Percentiles rank a stretch among this genome's conserved stretches.
These are phyloP conservation scores for Xylophagus ater DNA, from an alignment of 2,888 invertebrate species.

Conservation along the genomic window DNA sequence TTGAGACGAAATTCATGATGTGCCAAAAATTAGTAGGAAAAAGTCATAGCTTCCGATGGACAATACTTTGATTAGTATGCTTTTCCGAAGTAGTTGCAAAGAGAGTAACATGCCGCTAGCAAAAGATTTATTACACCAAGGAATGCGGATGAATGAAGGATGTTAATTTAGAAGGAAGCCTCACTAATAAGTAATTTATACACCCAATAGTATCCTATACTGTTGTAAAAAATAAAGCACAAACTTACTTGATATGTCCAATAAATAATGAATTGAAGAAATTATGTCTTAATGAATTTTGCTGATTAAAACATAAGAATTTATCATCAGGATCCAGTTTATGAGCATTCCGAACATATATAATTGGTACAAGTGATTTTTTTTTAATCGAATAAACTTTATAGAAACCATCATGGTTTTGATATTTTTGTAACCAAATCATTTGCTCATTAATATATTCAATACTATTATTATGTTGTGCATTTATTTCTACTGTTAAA, in stretches of 20 bases:
- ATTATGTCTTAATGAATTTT: slow-evolving; percentile 41
- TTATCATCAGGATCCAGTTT: slow-evolving; percentile 43
- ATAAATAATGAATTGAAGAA: slow-evolving; percentile 47
- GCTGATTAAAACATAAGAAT: slow-evolving; percentile 35
- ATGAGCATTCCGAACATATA: slow-evolving; percentile 56
- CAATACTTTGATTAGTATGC: too few relatives aligned
- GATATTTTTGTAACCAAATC: slow-evolving; percentile 23
- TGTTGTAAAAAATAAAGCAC: too few relatives aligned
- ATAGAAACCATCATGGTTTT: slow-evolving; percentile 30
- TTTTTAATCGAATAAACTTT: slow-evolving; percentile 32
- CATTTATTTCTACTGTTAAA: slow-evolving; percentile 49
- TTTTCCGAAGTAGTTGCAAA: too few relatives aligned
- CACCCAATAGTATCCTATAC: too few relatives aligned
- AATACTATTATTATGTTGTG: slow-evolving; percentile 43
- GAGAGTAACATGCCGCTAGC: too few relatives aligned
- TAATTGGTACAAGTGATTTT: slow-evolving; percentile 41
- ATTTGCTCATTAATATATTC: slow-evolving; percentile 41
- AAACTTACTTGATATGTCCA: slow-evolving; percentile 39
- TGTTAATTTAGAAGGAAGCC: too few relatives aligned
- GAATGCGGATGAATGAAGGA: too few relatives aligned
- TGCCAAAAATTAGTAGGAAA: too few relatives aligned
- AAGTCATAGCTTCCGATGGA: too few relatives aligned
- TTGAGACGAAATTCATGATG: too few relatives aligned
- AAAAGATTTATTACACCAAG: too few relatives aligned
- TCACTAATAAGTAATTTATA: too few relatives aligned